phyloP scores from a whole-genome alignment of 1,140 invertebrate species.

The Zophobas atratus region DNA sequence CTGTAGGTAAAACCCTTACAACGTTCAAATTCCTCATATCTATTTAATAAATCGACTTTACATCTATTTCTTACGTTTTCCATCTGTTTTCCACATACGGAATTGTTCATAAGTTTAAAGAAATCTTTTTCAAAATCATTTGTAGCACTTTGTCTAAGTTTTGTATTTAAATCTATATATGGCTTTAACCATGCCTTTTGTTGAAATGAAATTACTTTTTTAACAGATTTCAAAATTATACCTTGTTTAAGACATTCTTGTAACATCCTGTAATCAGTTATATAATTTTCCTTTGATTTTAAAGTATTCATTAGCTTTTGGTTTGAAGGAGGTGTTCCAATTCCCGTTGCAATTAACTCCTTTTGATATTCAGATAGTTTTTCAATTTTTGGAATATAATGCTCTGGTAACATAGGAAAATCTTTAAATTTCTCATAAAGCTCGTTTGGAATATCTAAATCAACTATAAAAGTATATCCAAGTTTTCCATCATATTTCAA shows the following conservation, averaged over 20 bases:
- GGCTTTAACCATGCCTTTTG: conserved; percentile 24
- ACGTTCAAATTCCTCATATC: conserved; percentile 15
- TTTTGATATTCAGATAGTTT: conserved; percentile 43
- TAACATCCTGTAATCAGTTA: conserved; percentile 39
- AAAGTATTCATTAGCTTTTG: conserved; percentile 36
- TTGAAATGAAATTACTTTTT: conserved; percentile 23
- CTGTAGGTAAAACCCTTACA: background rate
- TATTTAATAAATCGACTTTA: conserved; percentile 18
- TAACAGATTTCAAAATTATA: background rate
- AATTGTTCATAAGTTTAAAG: conserved; percentile 44
- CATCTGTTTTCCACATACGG: conserved; percentile 41
- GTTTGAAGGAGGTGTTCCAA: conserved; percentile 10
- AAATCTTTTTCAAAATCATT: conserved; percentile 49
- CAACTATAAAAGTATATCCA: conserved; percentile 42
- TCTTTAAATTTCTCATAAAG: conserved; percentile 38
- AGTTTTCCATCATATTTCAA: conserved; percentile 21
- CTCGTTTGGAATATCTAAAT: conserved; percentile 36
- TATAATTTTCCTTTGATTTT: conserved; percentile 43
- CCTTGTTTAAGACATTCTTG: conserved; percentile 26
- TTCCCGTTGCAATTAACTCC: conserved; percentile 16
- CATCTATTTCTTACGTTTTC: conserved; percentile 45
- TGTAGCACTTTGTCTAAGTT: conserved; percentile 1
- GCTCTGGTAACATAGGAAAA: background rate
- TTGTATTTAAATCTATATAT: conserved; percentile 44
- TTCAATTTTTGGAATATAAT: conserved; percentile 6